Evolutionary conservation across 1,140 invertebrate genomes (phyloP), one percentile per base, ranked within the genome.

Genomic region (Laupala kohalensis): DNA sequence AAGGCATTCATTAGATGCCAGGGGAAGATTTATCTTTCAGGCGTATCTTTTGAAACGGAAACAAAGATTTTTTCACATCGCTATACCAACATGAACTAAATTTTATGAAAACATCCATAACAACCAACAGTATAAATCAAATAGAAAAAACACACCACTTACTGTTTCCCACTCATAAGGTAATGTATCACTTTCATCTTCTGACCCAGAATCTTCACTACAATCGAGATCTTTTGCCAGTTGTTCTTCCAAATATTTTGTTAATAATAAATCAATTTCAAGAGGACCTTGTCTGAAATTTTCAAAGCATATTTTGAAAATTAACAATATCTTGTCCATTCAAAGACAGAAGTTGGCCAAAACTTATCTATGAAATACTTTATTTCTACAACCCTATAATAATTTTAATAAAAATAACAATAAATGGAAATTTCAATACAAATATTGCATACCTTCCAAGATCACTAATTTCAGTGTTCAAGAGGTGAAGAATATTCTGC

Each of bases 131-230:
- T n/a, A n/a, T n/a, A n/a, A n/a, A n/a, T n/a, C 53, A 62, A 62
- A 62, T 62, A n/a, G 53, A 62, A 62, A 12, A 13, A 12, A 62
- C 12, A 62, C 71, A 69, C 71, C 66, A 79, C 82, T 81, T 80
- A 89, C 87, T 72, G 87, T 84, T 80, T 90, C 88, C 88, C 88
- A 90, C 77, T 88, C 88, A 76, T 82, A 82, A 68, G 86, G 86
- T 73, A 88, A 79, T 75, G 87, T 86, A 53, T 77, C 76, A 69
- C 75, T 76, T 75, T 88, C 87, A 76, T 89, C 87, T 78, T 89
- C 88, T 3, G 87, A 88, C 78, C 87, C 86, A 24, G 86, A 87
- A 78, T 88, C 86, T 25, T 88, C 87, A 29, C 83, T 85, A 67
- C 83, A 84, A 75, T 86, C 86, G 66, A 89, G 80, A 78, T 86